Evolutionary conservation across 1,140 invertebrate species (phyloP).

Genomic region (Drosophila athabasca): DNA sequence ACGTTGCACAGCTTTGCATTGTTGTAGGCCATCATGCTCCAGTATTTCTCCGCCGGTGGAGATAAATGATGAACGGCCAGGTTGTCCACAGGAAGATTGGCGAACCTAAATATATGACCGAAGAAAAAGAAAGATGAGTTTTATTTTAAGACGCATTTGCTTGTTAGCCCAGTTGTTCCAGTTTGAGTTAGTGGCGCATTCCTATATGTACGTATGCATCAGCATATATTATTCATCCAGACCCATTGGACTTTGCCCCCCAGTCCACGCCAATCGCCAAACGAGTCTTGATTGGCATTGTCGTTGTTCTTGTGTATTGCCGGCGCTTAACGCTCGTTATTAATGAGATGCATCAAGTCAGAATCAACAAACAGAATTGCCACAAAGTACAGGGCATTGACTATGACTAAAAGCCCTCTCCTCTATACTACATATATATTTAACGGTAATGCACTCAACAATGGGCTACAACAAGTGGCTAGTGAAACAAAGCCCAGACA

Average conservation of each 20-base stretch:
- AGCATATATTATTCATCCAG: conserved; percentile 30
- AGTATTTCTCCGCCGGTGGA: conserved; percentile 87
- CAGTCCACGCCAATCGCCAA: conserved; percentile 48
- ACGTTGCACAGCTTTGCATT: conserved; percentile 96
- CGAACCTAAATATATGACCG: conserved; percentile 85
- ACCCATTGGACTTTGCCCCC: conserved; percentile 66
- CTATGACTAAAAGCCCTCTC: conserved; percentile 50
- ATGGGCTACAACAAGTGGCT: conserved; percentile 12
- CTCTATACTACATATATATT: conserved; percentile 5
- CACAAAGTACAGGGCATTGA: conserved; percentile 43
- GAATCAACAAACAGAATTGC: background rate
- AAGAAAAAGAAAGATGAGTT: conserved; percentile 4
- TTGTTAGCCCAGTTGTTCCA: conserved; percentile 16
- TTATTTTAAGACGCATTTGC: conserved; percentile 54
- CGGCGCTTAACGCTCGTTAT: conserved; percentile 57
- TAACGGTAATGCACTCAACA: background rate
- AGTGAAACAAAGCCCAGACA: conserved; percentile 38
- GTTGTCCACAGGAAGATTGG: conserved; percentile 84
- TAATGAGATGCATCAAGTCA: conserved; percentile 60
- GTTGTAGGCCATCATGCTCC: conserved; percentile 93
- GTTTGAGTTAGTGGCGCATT: no score
- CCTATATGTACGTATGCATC: background rate
- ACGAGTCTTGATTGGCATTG: conserved; percentile 74
- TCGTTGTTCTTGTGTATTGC: conserved; percentile 17
- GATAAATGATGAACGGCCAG: conserved; percentile 85